A percentile compares a stretch with the other conserved stretches of the same genome.
phyloP scores from a whole-genome alignment of 1,140 invertebrate species.

The Pseudomyrmex flavicornis region DNA sequence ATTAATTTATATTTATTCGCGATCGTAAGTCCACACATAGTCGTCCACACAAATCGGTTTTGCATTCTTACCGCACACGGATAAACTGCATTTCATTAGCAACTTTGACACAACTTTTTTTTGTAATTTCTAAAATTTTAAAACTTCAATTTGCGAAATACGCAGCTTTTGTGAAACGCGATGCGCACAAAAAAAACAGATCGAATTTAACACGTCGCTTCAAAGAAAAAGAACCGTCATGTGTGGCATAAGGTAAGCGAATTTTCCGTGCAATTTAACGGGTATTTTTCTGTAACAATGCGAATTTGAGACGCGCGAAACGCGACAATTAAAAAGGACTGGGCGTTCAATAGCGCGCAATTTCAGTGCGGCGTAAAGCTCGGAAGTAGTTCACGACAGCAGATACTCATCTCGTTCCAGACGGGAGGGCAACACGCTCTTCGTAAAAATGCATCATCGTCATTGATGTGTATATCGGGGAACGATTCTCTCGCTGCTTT shows the following conservation, averaged over 20 bases:
- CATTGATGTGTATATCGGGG: slow-evolving; percentile 5
- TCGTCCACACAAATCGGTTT: slow-evolving; percentile 14
- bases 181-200: not conserved
- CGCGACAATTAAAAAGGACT: slow-evolving; percentile 57
- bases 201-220: slow-evolving; percentile 18
- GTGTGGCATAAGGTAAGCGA: slow-evolving; percentile 14
- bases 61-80: too few species aligned
- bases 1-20: slow-evolving; percentile 29
- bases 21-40: not conserved
- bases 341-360: slow-evolving; percentile 54
- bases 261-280: slow-evolving; percentile 31
- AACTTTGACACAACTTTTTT: not conserved
- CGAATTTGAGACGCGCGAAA: slow-evolving; percentile 42
- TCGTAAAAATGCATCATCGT: slow-evolving; percentile 41
- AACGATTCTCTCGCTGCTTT: slow-evolving; percentile 59
- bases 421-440: slow-evolving; percentile 22
- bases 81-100: not conserved
- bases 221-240: not conserved
- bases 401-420: slow-evolving; percentile 41
- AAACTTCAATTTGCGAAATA: not conserved
- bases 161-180: not conserved
- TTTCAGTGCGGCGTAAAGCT: slow-evolving; percentile 45
- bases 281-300: slow-evolving; percentile 35
- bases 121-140: not conserved
- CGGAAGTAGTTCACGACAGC: slow-evolving; percentile 34